phyloP scores from a whole-genome alignment of 2,113 vertebrate species.

The Aleadryas rufinucha region DNA sequence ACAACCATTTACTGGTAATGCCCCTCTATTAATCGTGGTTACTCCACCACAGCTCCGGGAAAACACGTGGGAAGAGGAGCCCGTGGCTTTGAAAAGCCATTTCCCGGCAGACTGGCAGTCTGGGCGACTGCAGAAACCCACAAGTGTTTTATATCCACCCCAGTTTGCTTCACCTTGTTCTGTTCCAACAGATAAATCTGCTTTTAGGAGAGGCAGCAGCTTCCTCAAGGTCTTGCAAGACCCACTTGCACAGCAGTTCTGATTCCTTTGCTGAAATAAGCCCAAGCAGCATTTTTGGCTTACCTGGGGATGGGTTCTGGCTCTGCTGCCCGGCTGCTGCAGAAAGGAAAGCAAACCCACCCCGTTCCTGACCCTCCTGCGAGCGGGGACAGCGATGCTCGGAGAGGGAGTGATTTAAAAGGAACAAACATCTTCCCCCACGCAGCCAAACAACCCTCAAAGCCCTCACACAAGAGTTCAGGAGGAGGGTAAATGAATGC shows the following conservation, averaged over 20 bases:
- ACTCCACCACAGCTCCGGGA: rapidly evolving
- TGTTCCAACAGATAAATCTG: not conserved
- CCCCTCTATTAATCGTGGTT: not conserved
- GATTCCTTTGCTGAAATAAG: not conserved
- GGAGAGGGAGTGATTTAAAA: not conserved
- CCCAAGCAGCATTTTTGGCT: not conserved
- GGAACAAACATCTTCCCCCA: not conserved
- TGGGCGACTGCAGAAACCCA: not conserved
- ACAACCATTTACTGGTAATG: not conserved
- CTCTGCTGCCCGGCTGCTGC: not conserved
- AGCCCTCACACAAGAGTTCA: no score
- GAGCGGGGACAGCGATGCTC: rapidly evolving
- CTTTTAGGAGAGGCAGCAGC: not conserved
- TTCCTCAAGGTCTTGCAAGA: not conserved
- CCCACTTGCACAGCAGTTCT: not conserved
- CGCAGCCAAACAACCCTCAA: not conserved
- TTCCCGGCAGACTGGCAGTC: not conserved
- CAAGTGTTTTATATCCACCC: not conserved
- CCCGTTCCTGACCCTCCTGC: not conserved
- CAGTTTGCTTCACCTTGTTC: not conserved
- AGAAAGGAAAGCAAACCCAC: not conserved
- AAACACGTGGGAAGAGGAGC: rapidly evolving
- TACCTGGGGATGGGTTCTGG: not conserved
- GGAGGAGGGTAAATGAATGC: not conserved
- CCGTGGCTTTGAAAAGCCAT: not conserved